phyloP scores from a whole-genome alignment of 2,113 vertebrate species.

The Phodopus roborovskii region DNA sequence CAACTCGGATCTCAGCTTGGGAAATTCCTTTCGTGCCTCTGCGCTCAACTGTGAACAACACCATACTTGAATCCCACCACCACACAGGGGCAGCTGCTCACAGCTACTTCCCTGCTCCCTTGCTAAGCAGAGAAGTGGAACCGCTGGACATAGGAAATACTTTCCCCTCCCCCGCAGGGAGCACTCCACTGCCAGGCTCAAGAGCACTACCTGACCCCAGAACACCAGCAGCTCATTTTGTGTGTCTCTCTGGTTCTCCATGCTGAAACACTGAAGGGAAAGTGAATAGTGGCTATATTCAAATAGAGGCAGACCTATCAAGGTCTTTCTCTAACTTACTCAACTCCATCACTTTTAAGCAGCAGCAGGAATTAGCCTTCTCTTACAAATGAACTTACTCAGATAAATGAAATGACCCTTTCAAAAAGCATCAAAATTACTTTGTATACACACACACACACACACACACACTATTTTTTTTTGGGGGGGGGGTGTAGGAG shows the following conservation, averaged over 20 bases:
- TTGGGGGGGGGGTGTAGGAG: too few relatives aligned
- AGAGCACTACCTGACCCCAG: not conserved
- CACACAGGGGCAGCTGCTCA: not conserved
- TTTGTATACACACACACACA: not conserved
- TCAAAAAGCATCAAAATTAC: not conserved
- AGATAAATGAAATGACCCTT: not conserved
- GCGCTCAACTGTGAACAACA: conserved; percentile 89
- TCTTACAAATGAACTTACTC: not conserved
- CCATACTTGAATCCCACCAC: not conserved
- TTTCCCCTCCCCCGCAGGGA: too few relatives aligned
- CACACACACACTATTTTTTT: too few relatives aligned
- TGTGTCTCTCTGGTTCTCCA: not conserved
- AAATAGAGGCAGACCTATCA: not conserved
- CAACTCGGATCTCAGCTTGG: conserved; percentile 89
- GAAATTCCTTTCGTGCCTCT: conserved; percentile 94
- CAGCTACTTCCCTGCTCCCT: not conserved
- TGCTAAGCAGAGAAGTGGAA: not conserved
- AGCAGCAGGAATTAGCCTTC: not conserved
- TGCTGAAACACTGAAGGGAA: rapidly evolving
- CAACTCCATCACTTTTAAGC: not conserved
- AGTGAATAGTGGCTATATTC: not conserved
- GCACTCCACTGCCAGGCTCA: not conserved
- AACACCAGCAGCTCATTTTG: not conserved
- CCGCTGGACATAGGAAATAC: not conserved
- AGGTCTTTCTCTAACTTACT: not conserved